These are phyloP conservation scores for Phthorimaea operculella DNA, from an alignment of 1,140 invertebrate genomes.

Conservation along the genomic window DNA sequence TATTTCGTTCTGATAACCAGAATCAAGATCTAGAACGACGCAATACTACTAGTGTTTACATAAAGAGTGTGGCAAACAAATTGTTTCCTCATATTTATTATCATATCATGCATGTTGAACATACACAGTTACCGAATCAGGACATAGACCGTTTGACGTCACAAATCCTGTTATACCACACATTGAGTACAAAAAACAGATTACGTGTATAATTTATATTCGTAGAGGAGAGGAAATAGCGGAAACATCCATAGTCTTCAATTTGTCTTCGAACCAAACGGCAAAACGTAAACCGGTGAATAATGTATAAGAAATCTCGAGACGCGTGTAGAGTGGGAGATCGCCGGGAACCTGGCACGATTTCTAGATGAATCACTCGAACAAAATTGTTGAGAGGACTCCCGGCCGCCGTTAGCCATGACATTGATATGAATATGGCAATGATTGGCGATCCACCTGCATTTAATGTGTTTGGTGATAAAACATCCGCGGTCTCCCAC, in stretches of 20 bases:
- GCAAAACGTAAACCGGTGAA: conserved; percentile 9
- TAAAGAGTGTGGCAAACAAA: neutral
- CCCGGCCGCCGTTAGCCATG: neutral
- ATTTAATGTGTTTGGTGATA: neutral
- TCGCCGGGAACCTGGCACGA: conserved; percentile 20
- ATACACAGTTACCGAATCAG: too few relatives aligned
- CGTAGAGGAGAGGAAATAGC: too few relatives aligned
- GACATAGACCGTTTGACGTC: too few relatives aligned
- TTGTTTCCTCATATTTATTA: neutral
- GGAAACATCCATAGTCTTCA: too few relatives aligned
- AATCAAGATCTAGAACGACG: neutral
- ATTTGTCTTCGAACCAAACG: too few relatives aligned
- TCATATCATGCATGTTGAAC: neutral
- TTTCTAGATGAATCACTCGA: conserved; percentile 23
- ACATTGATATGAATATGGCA: neutral
- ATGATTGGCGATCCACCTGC: neutral
- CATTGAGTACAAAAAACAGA: too few relatives aligned
- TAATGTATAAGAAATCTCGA: conserved; percentile 18
- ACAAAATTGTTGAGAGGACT: conserved; percentile 6
- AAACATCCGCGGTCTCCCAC: conserved; percentile 10
- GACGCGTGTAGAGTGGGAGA: conserved; percentile 15
- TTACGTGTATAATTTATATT: too few relatives aligned
- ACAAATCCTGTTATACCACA: too few relatives aligned
- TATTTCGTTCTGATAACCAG: neutral
- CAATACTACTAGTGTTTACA: neutral